Conservation (phyloP, 2,888 invertebrate species). For the Syrista parreyssii region DNA sequence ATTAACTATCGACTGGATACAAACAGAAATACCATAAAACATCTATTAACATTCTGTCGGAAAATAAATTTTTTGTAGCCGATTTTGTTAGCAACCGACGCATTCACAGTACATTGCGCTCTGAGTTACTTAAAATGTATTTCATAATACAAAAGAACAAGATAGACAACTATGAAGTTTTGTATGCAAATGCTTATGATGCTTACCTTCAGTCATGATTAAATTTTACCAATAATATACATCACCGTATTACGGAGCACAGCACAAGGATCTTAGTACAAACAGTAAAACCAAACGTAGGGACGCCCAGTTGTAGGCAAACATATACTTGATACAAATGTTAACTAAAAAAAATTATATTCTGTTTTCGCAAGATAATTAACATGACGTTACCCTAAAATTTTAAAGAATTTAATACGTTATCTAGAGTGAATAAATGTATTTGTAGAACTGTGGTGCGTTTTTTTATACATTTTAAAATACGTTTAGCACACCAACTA, state of each 20-base stretch:
- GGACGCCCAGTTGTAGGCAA: neutral
- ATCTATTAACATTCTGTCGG: neutral
- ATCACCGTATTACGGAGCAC: neutral
- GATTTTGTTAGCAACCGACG: neutral
- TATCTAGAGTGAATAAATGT: neutral
- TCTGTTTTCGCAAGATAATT: neutral
- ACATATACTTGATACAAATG: neutral
- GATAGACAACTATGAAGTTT: neutral
- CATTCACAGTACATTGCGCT: neutral
- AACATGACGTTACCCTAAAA: neutral
- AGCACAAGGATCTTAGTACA: neutral
- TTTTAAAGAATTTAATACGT: neutral
- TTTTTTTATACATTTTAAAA: neutral
- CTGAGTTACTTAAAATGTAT: neutral
- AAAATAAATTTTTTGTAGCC: neutral
- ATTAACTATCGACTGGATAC: neutral
- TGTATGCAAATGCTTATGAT: neutral
- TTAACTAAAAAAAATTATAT: neutral
- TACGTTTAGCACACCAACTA: neutral
- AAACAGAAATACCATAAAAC: neutral
- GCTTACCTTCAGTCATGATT: neutral
- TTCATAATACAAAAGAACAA: neutral
- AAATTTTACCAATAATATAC: neutral
- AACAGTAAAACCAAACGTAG: neutral
- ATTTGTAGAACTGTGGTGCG: neutral